Percentiles rank a stretch among this genome's conserved stretches.
Conservation (phyloP, 2,888 invertebrate genomes). For the Ashinkailepas kermadecensis region DNA sequence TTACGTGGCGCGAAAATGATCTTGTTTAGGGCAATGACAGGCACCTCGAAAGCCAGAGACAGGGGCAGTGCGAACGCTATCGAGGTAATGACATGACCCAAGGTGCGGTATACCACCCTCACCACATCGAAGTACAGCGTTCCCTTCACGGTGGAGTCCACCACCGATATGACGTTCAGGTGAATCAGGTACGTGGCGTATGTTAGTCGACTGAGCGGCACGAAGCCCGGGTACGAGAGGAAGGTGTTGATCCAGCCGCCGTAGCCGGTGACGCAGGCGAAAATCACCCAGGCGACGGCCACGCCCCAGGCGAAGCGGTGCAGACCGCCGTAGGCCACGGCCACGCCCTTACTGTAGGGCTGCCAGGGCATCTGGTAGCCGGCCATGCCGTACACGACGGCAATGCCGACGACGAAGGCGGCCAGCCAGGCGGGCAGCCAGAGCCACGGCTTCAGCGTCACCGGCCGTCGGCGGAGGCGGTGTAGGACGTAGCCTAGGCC, state of each 20-base stretch:
- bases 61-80: conserved; percentile 27
- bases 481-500: conserved; percentile 25
- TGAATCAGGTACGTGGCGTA: conserved; percentile 55
- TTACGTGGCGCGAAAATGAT: background rate
- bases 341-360: conserved; percentile 45
- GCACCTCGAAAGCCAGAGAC: background rate
- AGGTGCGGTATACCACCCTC: background rate
- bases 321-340: conserved; percentile 57
- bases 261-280: conserved; percentile 61
- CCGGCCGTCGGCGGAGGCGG: background rate
- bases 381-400: conserved; percentile 64
- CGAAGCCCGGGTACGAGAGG: conserved; percentile 54
- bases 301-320: conserved; percentile 62
- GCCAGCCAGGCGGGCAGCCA: conserved; percentile 55
- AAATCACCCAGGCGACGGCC: conserved; percentile 63
- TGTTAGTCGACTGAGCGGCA: conserved; percentile 58
- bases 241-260: conserved; percentile 52
- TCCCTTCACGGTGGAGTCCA: background rate
- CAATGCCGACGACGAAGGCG: conserved; percentile 58
- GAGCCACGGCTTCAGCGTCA: conserved; percentile 22
- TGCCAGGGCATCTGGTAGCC: conserved; percentile 45
- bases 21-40: background rate
- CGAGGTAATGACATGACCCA: background rate
- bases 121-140: background rate
- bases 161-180: background rate